Conservation (phyloP, 2,113 vertebrate species). For the Callorhinus ursinus region DNA sequence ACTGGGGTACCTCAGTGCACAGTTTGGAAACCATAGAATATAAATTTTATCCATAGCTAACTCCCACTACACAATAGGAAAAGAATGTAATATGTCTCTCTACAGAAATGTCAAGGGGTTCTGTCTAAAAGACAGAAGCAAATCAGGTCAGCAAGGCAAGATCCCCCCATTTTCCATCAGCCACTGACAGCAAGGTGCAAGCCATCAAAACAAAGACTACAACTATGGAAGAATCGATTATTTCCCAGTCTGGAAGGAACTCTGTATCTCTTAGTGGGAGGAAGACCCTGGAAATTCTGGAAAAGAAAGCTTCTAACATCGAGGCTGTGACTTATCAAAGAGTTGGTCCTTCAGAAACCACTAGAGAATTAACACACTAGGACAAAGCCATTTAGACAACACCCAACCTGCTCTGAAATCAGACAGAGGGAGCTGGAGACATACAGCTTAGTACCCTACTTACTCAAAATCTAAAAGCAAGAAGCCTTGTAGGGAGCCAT, state of each 20-base stretch:
- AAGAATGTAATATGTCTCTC: not conserved
- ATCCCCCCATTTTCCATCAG: not conserved
- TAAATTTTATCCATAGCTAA: slow-evolving; percentile 8
- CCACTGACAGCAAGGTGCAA: not conserved
- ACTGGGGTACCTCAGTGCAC: not conserved
- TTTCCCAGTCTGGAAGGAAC: not conserved
- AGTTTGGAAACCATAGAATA: not conserved
- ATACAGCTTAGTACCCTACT: not conserved
- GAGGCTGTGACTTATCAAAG: not conserved
- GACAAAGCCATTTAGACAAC: not conserved
- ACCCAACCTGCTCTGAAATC: not conserved
- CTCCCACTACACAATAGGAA: not conserved
- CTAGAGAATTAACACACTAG: not conserved
- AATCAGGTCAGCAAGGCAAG: not conserved
- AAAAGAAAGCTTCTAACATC: not conserved
- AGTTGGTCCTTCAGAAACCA: not conserved
- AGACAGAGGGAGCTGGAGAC: not conserved
- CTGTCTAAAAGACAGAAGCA: not conserved
- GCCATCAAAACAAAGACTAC: not conserved
- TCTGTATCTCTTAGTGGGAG: not conserved
- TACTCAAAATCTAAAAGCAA: not conserved
- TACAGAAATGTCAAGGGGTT: not conserved
- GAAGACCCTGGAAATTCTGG: not conserved
- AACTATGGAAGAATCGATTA: not conserved
- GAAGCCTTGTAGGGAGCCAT: not conserved